These are phyloP conservation scores for Xenotilapia leptura DNA, from an alignment of 2,113 vertebrate genomes.

Conservation along the genomic window DNA sequence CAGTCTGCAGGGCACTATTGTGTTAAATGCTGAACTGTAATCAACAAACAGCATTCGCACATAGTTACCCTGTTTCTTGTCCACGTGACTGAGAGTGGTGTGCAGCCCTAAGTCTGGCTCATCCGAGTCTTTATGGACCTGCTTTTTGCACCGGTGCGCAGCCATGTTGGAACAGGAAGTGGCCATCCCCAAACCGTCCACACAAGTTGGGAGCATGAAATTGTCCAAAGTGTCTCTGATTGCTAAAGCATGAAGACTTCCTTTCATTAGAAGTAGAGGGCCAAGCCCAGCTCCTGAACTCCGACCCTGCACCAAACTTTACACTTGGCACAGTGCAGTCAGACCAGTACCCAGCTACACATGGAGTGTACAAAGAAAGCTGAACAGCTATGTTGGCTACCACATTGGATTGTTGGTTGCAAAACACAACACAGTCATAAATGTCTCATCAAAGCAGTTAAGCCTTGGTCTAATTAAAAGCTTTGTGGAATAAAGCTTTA, in stretches of 20 bases:
- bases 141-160: background rate
- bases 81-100: no score
- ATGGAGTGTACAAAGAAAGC: background rate
- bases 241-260: background rate
- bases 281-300: background rate
- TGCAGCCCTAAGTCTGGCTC: background rate
- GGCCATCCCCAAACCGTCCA: background rate
- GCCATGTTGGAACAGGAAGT: background rate
- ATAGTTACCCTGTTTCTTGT: no score
- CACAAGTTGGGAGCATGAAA: background rate
- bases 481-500: background rate
- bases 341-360: rapidly evolving
- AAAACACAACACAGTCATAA: background rate
- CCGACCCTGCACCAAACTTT: background rate
- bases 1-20: no score
- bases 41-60: no score
- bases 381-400: background rate
- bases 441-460: background rate
- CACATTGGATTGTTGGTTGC: background rate
- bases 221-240: background rate
- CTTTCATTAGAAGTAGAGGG: background rate
- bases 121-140: background rate
- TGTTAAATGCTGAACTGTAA: no score
- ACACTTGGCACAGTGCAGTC: background rate
- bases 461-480: background rate